Conservation (phyloP, 2,888 invertebrate species). For the Lasioglossum malachurum region DNA sequence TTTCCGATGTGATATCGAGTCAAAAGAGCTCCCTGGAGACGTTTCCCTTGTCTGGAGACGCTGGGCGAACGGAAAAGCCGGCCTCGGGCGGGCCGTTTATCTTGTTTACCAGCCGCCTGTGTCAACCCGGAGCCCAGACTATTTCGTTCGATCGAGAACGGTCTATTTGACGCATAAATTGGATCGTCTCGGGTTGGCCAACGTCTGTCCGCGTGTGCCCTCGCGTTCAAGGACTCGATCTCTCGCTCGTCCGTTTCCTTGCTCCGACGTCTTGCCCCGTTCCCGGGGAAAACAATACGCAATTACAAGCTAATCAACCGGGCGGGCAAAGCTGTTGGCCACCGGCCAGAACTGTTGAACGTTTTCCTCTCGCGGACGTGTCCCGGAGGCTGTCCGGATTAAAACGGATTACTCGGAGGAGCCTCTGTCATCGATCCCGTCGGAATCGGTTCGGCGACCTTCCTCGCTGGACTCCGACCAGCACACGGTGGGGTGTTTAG, state of each 20-base stretch:
- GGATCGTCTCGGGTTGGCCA: slow-evolving; percentile 1
- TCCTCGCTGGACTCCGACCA: neutral
- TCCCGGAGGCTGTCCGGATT: slow-evolving; percentile 63
- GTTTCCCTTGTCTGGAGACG: neutral
- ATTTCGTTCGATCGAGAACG: slow-evolving; percentile 13
- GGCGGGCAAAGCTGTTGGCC: slow-evolving; percentile 66
- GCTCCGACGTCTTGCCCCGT: slow-evolving; percentile 44
- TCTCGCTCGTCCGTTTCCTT: neutral
- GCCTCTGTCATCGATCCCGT: slow-evolving; percentile 20
- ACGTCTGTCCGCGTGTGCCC: neutral
- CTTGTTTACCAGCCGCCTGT: neutral
- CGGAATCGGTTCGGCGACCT: neutral
- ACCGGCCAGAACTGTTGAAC: slow-evolving; percentile 76
- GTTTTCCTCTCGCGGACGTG: slow-evolving; percentile 50
- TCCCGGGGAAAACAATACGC: slow-evolving; percentile 75
- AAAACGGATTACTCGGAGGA: slow-evolving; percentile 64
- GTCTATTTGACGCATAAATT: slow-evolving; percentile 24
- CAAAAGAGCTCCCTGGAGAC: neutral
- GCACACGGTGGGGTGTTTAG: no score
- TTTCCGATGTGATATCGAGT: neutral
- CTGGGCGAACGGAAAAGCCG: neutral
- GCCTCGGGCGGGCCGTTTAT: slow-evolving; percentile 18
- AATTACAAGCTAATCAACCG: slow-evolving; percentile 80
- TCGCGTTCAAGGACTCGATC: neutral
- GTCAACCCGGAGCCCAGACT: slow-evolving; percentile 11